Base-by-base conservation (phyloP, 2,888 invertebrate species). In the Calameuta idolon region DNA sequence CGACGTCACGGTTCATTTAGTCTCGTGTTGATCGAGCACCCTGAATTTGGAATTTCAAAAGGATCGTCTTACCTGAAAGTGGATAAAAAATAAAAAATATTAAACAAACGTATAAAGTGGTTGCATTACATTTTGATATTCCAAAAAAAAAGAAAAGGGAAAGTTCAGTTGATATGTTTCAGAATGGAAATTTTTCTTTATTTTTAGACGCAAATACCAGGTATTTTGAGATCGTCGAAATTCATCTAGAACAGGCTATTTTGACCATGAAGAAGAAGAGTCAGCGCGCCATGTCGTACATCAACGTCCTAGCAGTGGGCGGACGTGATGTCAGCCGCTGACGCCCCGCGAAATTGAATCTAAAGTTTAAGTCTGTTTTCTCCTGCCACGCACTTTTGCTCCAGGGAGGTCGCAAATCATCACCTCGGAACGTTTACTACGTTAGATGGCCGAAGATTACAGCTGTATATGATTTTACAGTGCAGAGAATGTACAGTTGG, bases 291-390 rank as follows among this genome's bases (percentile, higher is more conserved):
- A 55, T 85, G 85, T 87, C 87, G 88, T 87, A 87, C 86, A 89
- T 88, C 87, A 89, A 87, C 83, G 84, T 88, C 82, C 82, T 78
- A 78, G 83, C 83, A 85, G 91, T 91, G 91, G 91, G 91, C 91
- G 91, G 91, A 91, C 91, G 87, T 85, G 85, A 89, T 88, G 89
- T 91, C 91, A 90, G 89, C 80, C 85, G 83, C 88, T 89, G 90
- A 90, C 90, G 91, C 89, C 90, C 89, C 87, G 88, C 89, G 88
- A 91, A 91, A 91, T 91, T 91, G 90, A 91, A 91, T 91, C 90
- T 87, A 91, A 91, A 90, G 89, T 87, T 89, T 86, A 83, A 86
- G 87, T 85, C 85, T 83, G 79, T 84, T 82, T 83, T 82, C 85
- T 84, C 81, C 81, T 82, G 79, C 81, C 79, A 80, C 75, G 69